Conservation (phyloP, 2,888 invertebrate genomes). For the Rhingia campestris region DNA sequence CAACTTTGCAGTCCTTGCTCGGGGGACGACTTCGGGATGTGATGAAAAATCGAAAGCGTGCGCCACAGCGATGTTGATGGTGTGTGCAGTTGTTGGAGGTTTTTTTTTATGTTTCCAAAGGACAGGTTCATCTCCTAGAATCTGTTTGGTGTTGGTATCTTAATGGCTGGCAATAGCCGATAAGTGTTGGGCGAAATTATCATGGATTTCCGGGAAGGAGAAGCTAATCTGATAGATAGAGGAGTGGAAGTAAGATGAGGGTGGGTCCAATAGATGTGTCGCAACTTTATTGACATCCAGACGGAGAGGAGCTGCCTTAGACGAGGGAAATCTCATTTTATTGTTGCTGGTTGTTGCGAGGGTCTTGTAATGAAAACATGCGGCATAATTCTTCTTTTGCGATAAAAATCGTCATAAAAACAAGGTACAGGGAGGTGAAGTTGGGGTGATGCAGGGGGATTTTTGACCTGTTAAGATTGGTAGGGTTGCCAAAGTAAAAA, state of each 20-base stretch:
- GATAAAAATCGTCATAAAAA: conserved; percentile 41
- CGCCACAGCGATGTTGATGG: conserved; percentile 52
- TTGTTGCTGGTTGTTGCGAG: neutral
- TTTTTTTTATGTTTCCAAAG: conserved; percentile 18
- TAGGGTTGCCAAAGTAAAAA: conserved; percentile 17
- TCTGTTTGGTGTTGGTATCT: conserved; percentile 42
- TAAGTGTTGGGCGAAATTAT: conserved; percentile 65
- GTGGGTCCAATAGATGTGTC: conserved; percentile 43
- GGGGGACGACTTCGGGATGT: conserved; percentile 11
- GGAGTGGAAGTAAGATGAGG: conserved; percentile 39
- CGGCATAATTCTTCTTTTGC: neutral
- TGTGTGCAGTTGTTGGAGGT: conserved; percentile 2
- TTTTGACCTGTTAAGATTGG: neutral
- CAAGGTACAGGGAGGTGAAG: neutral
- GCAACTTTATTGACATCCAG: conserved; percentile 44
- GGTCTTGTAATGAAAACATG: conserved; percentile 42
- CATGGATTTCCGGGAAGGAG: conserved; percentile 33
- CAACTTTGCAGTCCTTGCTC: conserved; percentile 16
- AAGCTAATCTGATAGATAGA: conserved; percentile 34
- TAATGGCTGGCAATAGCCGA: conserved; percentile 58
- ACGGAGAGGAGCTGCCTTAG: neutral
- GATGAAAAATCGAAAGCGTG: conserved; percentile 71
- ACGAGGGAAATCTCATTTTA: conserved; percentile 28
- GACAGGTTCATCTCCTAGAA: conserved; percentile 57
- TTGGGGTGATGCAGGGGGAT: neutral